Evolutionary conservation across 2,797 vertebrate species (phyloP).

Genomic region (Manis javanica): DNA sequence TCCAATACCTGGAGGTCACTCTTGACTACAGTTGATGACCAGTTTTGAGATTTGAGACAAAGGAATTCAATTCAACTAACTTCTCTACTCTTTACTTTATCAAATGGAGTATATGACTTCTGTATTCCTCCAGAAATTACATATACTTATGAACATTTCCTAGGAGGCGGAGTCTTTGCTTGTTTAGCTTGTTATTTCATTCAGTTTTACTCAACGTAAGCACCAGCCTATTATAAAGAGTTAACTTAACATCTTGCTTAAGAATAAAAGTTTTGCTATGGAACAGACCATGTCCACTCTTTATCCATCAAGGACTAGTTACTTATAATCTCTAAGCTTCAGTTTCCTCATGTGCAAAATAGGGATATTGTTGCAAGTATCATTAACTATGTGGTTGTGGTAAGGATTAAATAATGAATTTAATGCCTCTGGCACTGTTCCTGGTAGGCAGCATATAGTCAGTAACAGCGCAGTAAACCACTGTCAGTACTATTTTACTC

Average conservation of each 20-base stretch:
- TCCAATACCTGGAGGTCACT: neutral
- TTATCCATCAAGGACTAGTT: neutral
- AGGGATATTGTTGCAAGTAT: neutral
- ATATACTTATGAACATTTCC: neutral
- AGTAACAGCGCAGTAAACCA: neutral
- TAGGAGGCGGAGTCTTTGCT: neutral
- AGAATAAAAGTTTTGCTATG: neutral
- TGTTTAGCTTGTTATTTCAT: neutral
- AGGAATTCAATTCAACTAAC: neutral
- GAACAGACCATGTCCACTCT: neutral
- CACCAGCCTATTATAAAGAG: neutral
- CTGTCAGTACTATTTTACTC: neutral
- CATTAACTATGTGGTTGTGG: neutral
- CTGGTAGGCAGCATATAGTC: neutral
- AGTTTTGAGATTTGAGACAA: neutral
- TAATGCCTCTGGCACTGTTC: neutral
- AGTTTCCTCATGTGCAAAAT: neutral
- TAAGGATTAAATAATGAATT: neutral
- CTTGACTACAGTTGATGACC: neutral
- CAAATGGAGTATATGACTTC: neutral
- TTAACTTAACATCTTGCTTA: neutral
- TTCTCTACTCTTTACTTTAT: neutral
- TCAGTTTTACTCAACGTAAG: neutral
- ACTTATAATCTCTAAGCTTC: neutral
- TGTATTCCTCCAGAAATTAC: neutral